Base-by-base conservation (phyloP, 1,140 invertebrate genomes). In the Himalopsyche phryganea region DNA sequence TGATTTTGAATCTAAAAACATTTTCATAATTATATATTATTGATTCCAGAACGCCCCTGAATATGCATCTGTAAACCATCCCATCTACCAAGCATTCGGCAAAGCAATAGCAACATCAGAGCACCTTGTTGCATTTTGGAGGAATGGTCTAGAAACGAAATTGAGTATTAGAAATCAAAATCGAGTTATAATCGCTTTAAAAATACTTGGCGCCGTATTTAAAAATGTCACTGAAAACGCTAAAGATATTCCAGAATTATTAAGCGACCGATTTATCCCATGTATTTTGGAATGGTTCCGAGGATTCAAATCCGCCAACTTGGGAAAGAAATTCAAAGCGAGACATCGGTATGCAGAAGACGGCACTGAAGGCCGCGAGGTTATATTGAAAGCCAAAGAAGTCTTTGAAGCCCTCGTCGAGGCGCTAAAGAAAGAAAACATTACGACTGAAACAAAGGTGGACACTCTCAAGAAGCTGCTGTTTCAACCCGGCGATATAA, bases 401-500 rank as follows among this genome's bases (percentile, higher is more conserved):
- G 68, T 83, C 10, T 77, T 88, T 18, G 72, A 76, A 38, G 65
- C 75, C 17, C 61, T 87, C 13, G 67, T 79, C 0, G 76, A 76
- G 61, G 66, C 67, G 47, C 66, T 84, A 15, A 79, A 78, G 64
- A 70, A 69, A 11, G 69, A 79, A 58, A 69, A 75, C 17, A 71
- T 80, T 9, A 71, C 77, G 28, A 68, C 71, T n/a, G 76, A 78
- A 66, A 72, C 75, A 19, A 80, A 81, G 66, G 70, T 85, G 23
- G 68, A 70, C 40, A 70, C 83, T 3, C 67, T 89, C 33, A 81
- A 84, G 50, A 85, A 82, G 66, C 67, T 89, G 3, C 69, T 88
- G 19, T 74, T 85, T 28, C 73, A 80, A 68, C 84, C 85, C 5
- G 85, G 86, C 1, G 82, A 82, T 66, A 80, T 88, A 56, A 83